Evolutionary conservation across 2,888 invertebrate genomes (phyloP).

Genomic region (Carpatolechia fugitivella): DNA sequence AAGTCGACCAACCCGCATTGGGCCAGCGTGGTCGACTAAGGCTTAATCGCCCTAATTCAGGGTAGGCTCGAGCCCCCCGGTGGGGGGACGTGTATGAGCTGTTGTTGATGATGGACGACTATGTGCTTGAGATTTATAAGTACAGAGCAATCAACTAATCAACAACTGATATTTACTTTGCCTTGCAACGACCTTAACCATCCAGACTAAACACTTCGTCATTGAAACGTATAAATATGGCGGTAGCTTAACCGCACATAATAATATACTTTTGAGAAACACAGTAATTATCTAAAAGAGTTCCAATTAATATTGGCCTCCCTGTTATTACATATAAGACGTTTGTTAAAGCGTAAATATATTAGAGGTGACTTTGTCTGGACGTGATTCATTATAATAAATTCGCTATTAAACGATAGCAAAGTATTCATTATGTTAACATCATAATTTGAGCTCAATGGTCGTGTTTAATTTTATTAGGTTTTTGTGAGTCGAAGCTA

Average conservation of each 20-base stretch:
- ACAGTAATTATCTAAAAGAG: conserved; percentile 38
- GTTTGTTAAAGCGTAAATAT: conserved; percentile 29
- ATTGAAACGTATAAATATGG: conserved; percentile 34
- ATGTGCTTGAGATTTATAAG: too few relatives aligned
- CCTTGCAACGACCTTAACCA: conserved; percentile 26
- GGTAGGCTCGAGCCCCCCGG: too few relatives aligned
- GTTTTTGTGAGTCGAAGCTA: neutral
- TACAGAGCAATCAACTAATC: neutral
- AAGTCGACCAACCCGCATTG: neutral
- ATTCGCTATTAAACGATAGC: conserved; percentile 14
- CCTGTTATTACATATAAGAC: conserved; percentile 32
- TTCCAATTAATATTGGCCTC: conserved; percentile 34
- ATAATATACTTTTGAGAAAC: conserved; percentile 26
- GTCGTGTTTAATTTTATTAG: neutral
- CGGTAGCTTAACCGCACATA: conserved; percentile 36
- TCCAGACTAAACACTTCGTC: conserved; percentile 54
- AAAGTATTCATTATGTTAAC: conserved; percentile 12
- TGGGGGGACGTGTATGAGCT: too few relatives aligned
- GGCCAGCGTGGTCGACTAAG: too few relatives aligned
- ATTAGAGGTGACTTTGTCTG: conserved; percentile 38
- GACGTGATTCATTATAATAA: conserved; percentile 27
- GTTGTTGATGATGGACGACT: too few relatives aligned
- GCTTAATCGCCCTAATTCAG: too few relatives aligned
- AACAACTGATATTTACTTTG: neutral
- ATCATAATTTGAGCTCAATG: conserved; percentile 8